Evolutionary conservation across 2,888 invertebrate genomes (phyloP).

Genomic region (Leptopterna dolabrata): DNA sequence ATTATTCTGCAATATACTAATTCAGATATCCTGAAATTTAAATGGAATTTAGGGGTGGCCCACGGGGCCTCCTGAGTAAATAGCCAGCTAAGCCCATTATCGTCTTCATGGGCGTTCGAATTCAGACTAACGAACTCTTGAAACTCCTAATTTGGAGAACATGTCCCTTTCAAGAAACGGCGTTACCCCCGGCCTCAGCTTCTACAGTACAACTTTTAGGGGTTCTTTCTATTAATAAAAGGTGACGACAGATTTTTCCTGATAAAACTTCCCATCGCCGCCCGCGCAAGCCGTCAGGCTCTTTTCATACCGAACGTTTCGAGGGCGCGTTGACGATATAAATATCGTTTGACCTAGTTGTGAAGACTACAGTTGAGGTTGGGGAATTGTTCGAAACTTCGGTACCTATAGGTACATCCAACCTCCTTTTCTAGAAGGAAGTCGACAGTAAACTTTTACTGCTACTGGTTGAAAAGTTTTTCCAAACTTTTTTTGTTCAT

Average conservation of each 20-base stretch:
- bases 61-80: not conserved
- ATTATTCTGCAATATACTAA: too few relatives aligned
- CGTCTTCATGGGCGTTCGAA: not conserved
- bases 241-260: not conserved
- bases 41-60: not conserved
- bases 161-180: not conserved
- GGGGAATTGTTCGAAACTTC: constrained; percentile 12
- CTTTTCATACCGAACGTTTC: not conserved
- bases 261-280: not conserved
- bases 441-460: not conserved
- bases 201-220: not conserved
- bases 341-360: constrained; percentile 47
- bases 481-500: not conserved
- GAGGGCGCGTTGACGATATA: constrained; percentile 29
- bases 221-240: not conserved
- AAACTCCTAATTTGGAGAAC: not conserved
- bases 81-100: not conserved
- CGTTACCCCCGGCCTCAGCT: not conserved
- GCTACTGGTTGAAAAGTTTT: not conserved
- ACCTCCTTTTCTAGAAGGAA: not conserved
- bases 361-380: not conserved
- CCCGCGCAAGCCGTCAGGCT: not conserved
- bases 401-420: not conserved
- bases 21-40: too few relatives aligned
- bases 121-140: not conserved